Evolutionary conservation across 2,888 invertebrate genomes (phyloP), one percentile per base, ranked within the genome.

Genomic region (Aphelenchoides bicaudatus): DNA sequence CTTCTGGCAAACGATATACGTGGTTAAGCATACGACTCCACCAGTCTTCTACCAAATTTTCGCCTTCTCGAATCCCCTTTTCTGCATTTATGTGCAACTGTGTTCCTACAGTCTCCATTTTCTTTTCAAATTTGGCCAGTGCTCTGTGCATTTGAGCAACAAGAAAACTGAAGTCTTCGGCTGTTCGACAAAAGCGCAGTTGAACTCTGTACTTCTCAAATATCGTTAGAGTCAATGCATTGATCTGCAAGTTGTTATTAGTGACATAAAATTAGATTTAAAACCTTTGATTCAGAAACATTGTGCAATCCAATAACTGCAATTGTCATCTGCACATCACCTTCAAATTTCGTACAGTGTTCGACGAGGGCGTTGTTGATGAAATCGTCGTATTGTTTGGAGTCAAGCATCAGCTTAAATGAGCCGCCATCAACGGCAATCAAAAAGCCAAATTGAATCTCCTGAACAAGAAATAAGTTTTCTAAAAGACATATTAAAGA

Each of bases 61-160:
- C 30, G 2, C 72, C 71, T 21, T 72, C 68, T 2, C 47, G 54
- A 21, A 67, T 65, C 1, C 71, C 67, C 37, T 67, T 67, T 16
- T 71, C 65, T 23, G 46, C 29, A 21, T 38, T 49, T 10, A 67
- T 34, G n/a, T 56, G 39, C 8, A 61, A 46, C 6, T 10, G 48
- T 23, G 16, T 29, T 6, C 25, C 3, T 3, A 46, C 53, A 21
- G 57, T 31, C 23, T 67, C 71, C 19, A 29, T 27, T n/a, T 67
- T 68, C 46, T 58, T 66, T 28, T 67, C 67, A 30, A 39, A 29
- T 39, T 72, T 67, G n/a, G 67, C 67, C 19, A 71, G 25, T 16
- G 67, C 66, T 13, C 67, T 58, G 39, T 67, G 67, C 19, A 68
- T 53, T 54, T 67, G 67, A 8, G 61, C 71, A 4, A 67, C 30